Evolutionary conservation across 2,888 invertebrate species (phyloP), one percentile per base, ranked within the genome.

Genomic region (Parapristionchus giblindavisi): DNA sequence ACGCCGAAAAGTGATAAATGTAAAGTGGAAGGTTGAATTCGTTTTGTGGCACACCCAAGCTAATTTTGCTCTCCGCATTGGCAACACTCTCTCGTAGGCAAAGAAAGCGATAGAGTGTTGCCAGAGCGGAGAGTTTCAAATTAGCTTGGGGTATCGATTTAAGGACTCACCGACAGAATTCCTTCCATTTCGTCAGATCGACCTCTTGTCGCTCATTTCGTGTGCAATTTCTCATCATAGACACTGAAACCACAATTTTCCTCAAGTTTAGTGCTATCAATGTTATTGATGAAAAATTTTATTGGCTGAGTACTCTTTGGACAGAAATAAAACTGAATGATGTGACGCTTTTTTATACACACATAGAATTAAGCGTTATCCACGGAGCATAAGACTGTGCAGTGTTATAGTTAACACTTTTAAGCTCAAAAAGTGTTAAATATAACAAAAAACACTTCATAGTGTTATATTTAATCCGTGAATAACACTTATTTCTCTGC

Each of bases 151-250:
- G 29, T 27, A 43, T 43, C 6, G 8, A 21, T 36, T 17, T 24
- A 38, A 61, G 54, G 6, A n/a, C 38, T 60, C 5, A 74, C 74
- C 74, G 34, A 65, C 74, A 74, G 65, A 74, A 74, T 3, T 74
- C 38, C 21, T 52, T 36, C 51, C 36, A 29, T 2, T 40, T 21
- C 8, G 63, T 63, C 17, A 5, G 2, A 29, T 74, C 74, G 1
- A 74, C 27, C 24, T 24, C 54, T 38, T 38, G 65, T 2, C 74
- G 74, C 65, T 74, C 74, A 32, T 74, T 74, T 40, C 74, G 36
- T n/a, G 63, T 74, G 40, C 74, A 74, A 48, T 73, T 73, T 34
- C 60, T 40, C 73, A 73, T 51, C 21, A 73, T 38, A 17, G 56
- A 56, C 1, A 38, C 54, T 71, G 56, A 56, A 56, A 27, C 8